Base-by-base conservation (phyloP, 2,888 invertebrate genomes). In the Pseudococcus viburni region DNA sequence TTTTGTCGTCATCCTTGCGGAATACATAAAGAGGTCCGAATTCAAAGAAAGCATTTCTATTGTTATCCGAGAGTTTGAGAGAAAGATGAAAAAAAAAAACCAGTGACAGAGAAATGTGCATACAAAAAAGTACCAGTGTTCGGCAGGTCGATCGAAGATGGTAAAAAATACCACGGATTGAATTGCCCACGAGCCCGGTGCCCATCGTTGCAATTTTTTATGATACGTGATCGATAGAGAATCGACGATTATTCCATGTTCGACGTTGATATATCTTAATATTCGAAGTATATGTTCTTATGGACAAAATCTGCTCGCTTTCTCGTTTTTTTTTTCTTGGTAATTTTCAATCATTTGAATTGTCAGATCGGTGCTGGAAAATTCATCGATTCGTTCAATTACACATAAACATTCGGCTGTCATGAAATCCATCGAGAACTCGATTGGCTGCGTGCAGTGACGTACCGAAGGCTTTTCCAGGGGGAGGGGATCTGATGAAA, bases 1-100 rank as follows among this genome's bases (percentile, higher is more conserved):
- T 83, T 83, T 83, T 83, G 80, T 83, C 80, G 80, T 83, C 80
- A 83, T 83, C 80, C 80, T 83, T 83, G 46, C 46, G 11, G 46
- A 83, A 83, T 83, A 83, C 80, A 46, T 83, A 46, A 83, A 46
- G 19, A 83, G 46, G n/a, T 83, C 39, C 46, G 80, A 83, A 46
- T 46, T 83, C 42, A 46, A 83, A 46, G 80, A 83, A 83, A 83
- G 80, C 80, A 83, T 83, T 83, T 83, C 80, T 19, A 83, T 83
- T 83, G 80, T 83, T 42, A 42, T 9, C 8, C 42, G 9, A 9
- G 8, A 42, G 42, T 42, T 42, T 42, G 26, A 33, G 33, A 26
- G 26, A 26, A 11, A 5, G 39, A 33, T 17, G 17, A 12, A 39
- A 83, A 80, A 46, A 83, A 83, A 83, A 3, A 42, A 39, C 6